Base-by-base conservation (phyloP, 2,797 vertebrate genomes). In the Nyctibius grandis region DNA sequence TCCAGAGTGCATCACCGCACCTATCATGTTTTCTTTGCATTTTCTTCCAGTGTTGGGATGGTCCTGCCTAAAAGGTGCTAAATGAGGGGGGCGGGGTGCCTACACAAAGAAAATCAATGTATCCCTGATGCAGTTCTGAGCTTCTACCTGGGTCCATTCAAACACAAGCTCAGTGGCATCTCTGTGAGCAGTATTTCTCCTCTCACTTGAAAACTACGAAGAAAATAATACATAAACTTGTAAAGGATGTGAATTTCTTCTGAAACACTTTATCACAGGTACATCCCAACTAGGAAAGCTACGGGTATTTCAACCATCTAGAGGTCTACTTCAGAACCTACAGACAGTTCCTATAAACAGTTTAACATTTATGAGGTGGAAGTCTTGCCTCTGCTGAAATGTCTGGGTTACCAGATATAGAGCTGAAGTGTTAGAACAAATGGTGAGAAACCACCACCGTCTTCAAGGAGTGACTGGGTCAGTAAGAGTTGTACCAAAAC, bases 21-120 rank as follows among this genome's bases (percentile, higher is more conserved):
- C 8, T 33, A 19, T 31, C 0, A 0, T 0, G 0, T 61, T 76
- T 45, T 33, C 59, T 54, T 8, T 16, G 13, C 0, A 0, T 16
- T 68, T 70, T 50, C 34, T 36, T 13, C 23, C 13, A 4, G 9
- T 5, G 9, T 18, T 42, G 42, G 29, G 75, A 4, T 65, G 53
- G 2, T 68, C 9, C 48, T 11, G 8, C 6, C 34, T 38, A 22
- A 8, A 9, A 33, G 36, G 14, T 10, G 19, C 1, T n/a, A 33
- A 1, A 5, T 6, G 2, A 12, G 10, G 44, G 28, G 13, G 9
- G 11, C 42, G 13, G 9, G 11, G 42, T 48, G 13, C 28, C 20
- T 19, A 7, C 34, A 33, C 8, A 14, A 74, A 77, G 23, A 16
- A 59, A 77, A 74, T n/a, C 26, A 33, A 0, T 15, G 21, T 2